Conservation (phyloP, 1,140 invertebrate genomes). For the Camponotus vicinus region DNA sequence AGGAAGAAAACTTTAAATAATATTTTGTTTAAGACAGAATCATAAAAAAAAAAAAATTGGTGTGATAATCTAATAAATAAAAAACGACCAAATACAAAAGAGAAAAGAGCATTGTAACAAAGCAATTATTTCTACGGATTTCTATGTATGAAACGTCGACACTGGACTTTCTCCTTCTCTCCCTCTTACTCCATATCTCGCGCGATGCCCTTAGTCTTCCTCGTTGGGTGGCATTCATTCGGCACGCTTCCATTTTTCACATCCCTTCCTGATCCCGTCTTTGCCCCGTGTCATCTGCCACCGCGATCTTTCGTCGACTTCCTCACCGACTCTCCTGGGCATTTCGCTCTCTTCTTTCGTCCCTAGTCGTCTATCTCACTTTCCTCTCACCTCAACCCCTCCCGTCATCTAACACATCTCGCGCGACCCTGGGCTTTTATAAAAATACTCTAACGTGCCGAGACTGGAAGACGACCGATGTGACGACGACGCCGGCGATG, state of each 20-base stretch:
- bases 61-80: background rate
- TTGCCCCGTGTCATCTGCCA: slow-evolving; percentile 41
- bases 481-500: slow-evolving; percentile 48
- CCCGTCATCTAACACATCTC: slow-evolving; percentile 38
- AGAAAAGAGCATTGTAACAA: slow-evolving; percentile 32
- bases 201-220: slow-evolving; percentile 37
- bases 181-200: slow-evolving; percentile 2
- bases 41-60: background rate
- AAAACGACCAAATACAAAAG: background rate
- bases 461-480: slow-evolving; percentile 66
- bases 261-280: slow-evolving; percentile 17
- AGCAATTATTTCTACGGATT: slow-evolving; percentile 67
- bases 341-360: slow-evolving; percentile 36
- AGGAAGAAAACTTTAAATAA: too few relatives aligned
- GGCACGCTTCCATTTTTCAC: slow-evolving; percentile 67
- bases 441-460: slow-evolving; percentile 78
- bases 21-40: background rate
- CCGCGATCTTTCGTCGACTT: slow-evolving; percentile 33
- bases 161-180: background rate
- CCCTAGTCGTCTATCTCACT: slow-evolving; percentile 38
- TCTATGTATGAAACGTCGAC: slow-evolving; percentile 33
- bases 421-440: slow-evolving; percentile 41
- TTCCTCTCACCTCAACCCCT: slow-evolving; percentile 22
- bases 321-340: slow-evolving; percentile 23
- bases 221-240: slow-evolving; percentile 20